Percentiles rank a stretch among this genome's conserved stretches.
These are phyloP conservation scores for Misgurnus mizolepis DNA, from an alignment of 2,113 vertebrate species.

Conservation along the genomic window DNA sequence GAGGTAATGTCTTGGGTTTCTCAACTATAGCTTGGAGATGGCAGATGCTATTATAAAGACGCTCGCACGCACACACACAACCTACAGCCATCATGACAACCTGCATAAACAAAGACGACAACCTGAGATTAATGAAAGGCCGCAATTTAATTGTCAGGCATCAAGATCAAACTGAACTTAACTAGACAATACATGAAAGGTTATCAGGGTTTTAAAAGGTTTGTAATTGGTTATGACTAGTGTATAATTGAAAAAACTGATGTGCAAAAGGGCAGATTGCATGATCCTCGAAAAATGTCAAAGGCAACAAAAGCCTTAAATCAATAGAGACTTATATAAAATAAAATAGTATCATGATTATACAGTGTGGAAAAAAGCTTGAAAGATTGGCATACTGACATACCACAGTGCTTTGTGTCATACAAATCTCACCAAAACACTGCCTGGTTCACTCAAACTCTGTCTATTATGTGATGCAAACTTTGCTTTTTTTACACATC, in stretches of 20 bases:
- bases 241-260: slow-evolving; percentile 66
- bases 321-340: slow-evolving; percentile 32
- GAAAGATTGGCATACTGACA: not conserved
- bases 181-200: slow-evolving; percentile 88
- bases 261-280: slow-evolving; percentile 8
- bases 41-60: slow-evolving; percentile 78
- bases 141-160: slow-evolving; percentile 97
- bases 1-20: slow-evolving; percentile 65
- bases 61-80: slow-evolving; percentile 1
- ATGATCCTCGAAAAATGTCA: slow-evolving; percentile 9
- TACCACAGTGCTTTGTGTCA: not conserved
- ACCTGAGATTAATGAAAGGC: slow-evolving; percentile 98
- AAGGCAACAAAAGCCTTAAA: slow-evolving; percentile 21
- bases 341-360: not conserved
- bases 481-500: slow-evolving; percentile 43
- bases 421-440: slow-evolving; percentile 1
- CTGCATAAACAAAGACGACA: slow-evolving; percentile 97
- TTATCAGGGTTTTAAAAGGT: slow-evolving; percentile 82
- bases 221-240: slow-evolving; percentile 94
- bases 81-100: slow-evolving; percentile 82
- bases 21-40: slow-evolving; percentile 58
- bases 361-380: not conserved
- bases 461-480: slow-evolving; percentile 3
- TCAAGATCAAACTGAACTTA: slow-evolving; percentile 88
- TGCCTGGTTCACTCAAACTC: slow-evolving; percentile 25